phyloP scores from a whole-genome alignment of 2,113 vertebrate species.

The Colistium nudipinnis region DNA sequence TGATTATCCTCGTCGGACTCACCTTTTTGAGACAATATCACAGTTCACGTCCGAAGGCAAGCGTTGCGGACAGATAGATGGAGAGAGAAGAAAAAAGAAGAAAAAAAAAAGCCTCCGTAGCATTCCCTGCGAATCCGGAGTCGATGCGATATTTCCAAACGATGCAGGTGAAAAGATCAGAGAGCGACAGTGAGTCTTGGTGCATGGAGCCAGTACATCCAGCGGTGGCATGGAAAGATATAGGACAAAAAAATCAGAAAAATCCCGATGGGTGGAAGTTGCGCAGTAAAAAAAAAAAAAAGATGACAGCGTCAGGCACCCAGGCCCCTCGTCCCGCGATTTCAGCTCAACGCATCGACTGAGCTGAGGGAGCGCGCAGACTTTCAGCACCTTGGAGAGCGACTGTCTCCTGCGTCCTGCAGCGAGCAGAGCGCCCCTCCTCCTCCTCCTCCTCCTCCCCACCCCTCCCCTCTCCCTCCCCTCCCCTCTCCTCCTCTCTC shows the following conservation, averaged over 20 bases:
- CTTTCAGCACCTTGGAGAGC: slow-evolving; percentile 77
- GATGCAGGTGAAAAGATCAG: slow-evolving; percentile 63
- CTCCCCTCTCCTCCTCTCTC: background rate
- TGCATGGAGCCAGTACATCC: slow-evolving; percentile 60
- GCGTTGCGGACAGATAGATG: slow-evolving; percentile 13
- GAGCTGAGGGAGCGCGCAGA: slow-evolving; percentile 60
- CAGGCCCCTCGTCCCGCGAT: slow-evolving; percentile 27
- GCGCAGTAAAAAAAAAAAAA: slow-evolving; percentile 14
- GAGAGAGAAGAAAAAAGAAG: slow-evolving; percentile 12
- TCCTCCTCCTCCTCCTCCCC: background rate
- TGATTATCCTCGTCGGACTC: slow-evolving; percentile 62
- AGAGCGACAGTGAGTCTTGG: slow-evolving; percentile 60
- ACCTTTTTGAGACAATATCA: slow-evolving; percentile 51
- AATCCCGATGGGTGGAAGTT: slow-evolving; percentile 57
- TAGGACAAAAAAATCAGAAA: slow-evolving; percentile 11
- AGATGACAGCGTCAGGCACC: slow-evolving; percentile 10
- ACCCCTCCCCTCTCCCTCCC: background rate
- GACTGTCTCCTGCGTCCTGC: slow-evolving; percentile 69
- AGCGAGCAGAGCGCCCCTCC: slow-evolving; percentile 31
- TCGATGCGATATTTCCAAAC: slow-evolving; percentile 75
- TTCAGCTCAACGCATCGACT: slow-evolving; percentile 43
- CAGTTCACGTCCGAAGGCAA: slow-evolving; percentile 51
- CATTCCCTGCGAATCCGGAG: slow-evolving; percentile 68
- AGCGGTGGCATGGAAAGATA: slow-evolving; percentile 41
- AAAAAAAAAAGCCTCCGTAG: slow-evolving; percentile 55